Conservation (phyloP, 1,140 invertebrate genomes). For the Leptestheria dahalacensis region DNA sequence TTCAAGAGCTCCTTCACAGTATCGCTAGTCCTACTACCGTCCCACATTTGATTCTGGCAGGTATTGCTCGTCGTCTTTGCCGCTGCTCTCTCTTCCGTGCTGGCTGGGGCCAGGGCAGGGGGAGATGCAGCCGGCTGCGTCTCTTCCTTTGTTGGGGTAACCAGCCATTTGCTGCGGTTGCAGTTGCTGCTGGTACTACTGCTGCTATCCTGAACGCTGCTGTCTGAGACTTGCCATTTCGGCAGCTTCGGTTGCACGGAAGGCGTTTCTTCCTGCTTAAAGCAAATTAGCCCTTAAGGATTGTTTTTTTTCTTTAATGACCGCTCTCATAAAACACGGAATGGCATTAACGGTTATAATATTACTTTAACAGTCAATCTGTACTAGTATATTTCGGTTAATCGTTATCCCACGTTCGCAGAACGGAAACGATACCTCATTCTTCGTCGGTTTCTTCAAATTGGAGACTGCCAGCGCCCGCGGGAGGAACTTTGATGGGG, state of each 20-base stretch:
- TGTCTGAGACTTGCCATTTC: constrained; percentile 9
- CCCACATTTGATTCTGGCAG: neutral
- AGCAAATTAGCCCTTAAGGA: too few relatives aligned
- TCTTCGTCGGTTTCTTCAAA: neutral
- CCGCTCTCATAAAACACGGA: too few relatives aligned
- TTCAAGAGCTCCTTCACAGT: constrained; percentile 31
- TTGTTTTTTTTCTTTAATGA: too few relatives aligned
- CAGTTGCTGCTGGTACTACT: constrained; percentile 6
- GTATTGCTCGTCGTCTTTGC: neutral
- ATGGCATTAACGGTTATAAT: too few relatives aligned
- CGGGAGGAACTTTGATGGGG: neutral
- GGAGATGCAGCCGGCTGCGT: too few relatives aligned
- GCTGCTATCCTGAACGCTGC: neutral
- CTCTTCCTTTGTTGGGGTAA: neutral
- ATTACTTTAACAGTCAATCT: too few relatives aligned
- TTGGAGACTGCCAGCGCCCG: neutral
- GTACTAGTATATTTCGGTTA: too few relatives aligned
- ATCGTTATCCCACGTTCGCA: too few relatives aligned
- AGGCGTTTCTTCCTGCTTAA: neutral
- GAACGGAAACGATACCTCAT: too few relatives aligned
- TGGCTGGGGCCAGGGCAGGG: too few relatives aligned
- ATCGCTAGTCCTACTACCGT: constrained; percentile 12
- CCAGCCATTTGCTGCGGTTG: constrained; percentile 3
- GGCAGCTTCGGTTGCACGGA: neutral
- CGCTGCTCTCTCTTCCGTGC: neutral